Evolutionary conservation across 2,113 vertebrate genomes (phyloP), one percentile per base, ranked within the genome.

Genomic region (Monopterus albus): DNA sequence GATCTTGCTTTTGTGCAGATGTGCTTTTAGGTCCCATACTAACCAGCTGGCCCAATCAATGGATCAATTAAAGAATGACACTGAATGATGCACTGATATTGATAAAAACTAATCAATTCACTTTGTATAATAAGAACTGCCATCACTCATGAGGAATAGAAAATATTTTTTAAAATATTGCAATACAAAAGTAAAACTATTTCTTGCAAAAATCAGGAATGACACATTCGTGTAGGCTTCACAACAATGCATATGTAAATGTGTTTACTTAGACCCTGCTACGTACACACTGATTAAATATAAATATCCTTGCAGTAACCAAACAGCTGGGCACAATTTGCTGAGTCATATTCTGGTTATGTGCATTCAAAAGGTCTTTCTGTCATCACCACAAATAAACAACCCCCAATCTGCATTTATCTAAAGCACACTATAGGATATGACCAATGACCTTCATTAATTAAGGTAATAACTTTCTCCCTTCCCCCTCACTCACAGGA

Each of bases 11-110:
- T 82, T 83, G 75, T 61, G 71, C 75, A 87, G 79, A 75, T 88
- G 85, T 82, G 82, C 65, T 70, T 69, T 63, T 39, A 68, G 43
- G 59, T 50, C 75, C 56, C 76, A 43, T 38, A 78, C 61, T 71
- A 78, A 79, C 71, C 86, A 88, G 84, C 82, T 91, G 88, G 38
- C 56, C 78, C 51, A 76, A 88, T 92, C 90, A 86, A 90, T 92
- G 60, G 75, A 92, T 92, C 92, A 91, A 91, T 91, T 9, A 66
- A 53, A 68, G 82, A 82, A 79, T 87, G 89, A 80, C 88, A 90
- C 53, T 87, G 84, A 91, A 87, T 83, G 78, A 92, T 87, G 72
- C 62, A 75, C 51, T 76, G 77, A 78, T 84, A 87, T 78, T 47
- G 62, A 78, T 83, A 69, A 79, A 81, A 70, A 64, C n/a, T 20